Conservation (phyloP, 92 coral and sea anemone genomes). For the Virgularia gustaviana region DNA sequence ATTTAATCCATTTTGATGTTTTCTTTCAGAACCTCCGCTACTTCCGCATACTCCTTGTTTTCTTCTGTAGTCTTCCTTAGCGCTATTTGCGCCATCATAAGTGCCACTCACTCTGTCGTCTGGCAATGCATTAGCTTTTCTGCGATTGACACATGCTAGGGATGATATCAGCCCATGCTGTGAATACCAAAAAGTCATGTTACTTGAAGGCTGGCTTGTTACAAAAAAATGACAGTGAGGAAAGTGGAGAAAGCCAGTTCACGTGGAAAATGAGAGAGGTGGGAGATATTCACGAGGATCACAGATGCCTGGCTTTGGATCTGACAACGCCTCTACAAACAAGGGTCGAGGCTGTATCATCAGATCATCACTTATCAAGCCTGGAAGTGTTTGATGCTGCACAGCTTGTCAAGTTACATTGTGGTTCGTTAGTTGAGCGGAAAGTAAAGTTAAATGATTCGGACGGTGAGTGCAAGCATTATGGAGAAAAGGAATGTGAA, state of each 20-base stretch:
- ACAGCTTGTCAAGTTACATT: not conserved
- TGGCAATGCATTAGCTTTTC: too few species aligned
- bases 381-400: constrained; percentile 16
- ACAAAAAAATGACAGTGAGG: not conserved
- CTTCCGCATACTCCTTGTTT: too few species aligned
- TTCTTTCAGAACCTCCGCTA: too few species aligned
- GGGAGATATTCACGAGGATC: not conserved
- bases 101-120: too few species aligned
- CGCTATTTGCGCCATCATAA: too few species aligned
- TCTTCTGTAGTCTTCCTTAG: too few species aligned
- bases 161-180: too few species aligned
- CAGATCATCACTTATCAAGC: constrained; percentile 3
- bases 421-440: constrained; percentile 14
- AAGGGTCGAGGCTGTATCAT: not conserved
- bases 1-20: too few species aligned
- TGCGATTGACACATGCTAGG: too few species aligned
- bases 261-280: constrained; percentile 4
- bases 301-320: not conserved
- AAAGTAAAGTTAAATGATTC: constrained; percentile 12
- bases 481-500: constrained; percentile 35
- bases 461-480: constrained; percentile 36
- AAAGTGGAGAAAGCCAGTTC: not conserved
- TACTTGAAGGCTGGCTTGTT: constrained; percentile 19
- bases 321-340: not conserved
- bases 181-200: not conserved